phyloP scores from a whole-genome alignment of 2,888 invertebrate species.

The Heliconius ismenius region DNA sequence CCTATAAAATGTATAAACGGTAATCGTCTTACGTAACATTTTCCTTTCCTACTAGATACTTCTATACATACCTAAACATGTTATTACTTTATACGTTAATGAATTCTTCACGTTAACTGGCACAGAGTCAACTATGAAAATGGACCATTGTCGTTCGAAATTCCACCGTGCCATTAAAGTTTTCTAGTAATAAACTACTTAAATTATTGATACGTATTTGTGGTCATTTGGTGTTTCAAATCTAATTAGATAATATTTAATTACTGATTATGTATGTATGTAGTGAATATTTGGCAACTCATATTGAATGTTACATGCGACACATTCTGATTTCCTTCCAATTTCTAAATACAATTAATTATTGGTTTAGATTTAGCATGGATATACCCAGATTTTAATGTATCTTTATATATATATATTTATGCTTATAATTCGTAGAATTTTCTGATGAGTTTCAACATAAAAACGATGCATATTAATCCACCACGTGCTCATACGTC shows the following conservation, averaged over 20 bases:
- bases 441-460: not conserved
- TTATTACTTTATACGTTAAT: conserved; percentile 17
- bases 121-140: conserved; percentile 27
- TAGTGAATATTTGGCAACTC: conserved; percentile 9
- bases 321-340: conserved; percentile 22
- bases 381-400: not conserved
- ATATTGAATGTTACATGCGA: not conserved
- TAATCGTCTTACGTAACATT: too few species aligned
- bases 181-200: not conserved
- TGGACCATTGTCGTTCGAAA: conserved; percentile 11
- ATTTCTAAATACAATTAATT: conserved; percentile 19
- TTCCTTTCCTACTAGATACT: too few species aligned
- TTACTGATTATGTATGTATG: not conserved
- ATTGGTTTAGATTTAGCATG: conserved; percentile 3
- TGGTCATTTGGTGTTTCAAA: not conserved
- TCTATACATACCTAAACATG: too few species aligned
- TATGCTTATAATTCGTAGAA: not conserved
- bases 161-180: not conserved
- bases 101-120: conserved; percentile 31
- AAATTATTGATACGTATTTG: not conserved
- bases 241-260: conserved; percentile 5
- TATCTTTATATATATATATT: not conserved
- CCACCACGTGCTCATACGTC: not conserved
- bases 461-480: not conserved
- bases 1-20: too few species aligned